Evolutionary conservation across 2,113 vertebrate species (phyloP), one percentile per base, ranked within the genome.

Genomic region (Planiliza haematocheilus): DNA sequence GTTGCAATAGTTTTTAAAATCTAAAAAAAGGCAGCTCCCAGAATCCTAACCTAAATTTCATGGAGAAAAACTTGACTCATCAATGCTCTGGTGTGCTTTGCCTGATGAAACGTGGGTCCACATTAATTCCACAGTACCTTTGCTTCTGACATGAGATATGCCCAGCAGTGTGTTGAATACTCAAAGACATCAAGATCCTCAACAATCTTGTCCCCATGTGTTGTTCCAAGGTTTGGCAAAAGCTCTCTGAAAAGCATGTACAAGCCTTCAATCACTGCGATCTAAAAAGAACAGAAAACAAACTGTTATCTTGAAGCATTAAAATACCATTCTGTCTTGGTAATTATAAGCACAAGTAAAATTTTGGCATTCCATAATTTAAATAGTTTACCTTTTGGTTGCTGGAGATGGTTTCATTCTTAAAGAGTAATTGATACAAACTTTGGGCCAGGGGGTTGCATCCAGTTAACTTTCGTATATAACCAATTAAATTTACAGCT

Each of bases 171-270:
- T 10, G 59, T 36, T 57, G 90, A 63, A 42, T 86, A n/a, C 55
- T 91, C 90, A 86, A 91, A 91, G 49, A 91, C 85, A n/a, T 90
- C 82, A 8, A 8, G 14, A 55, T 91, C 87, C 37, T 89, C 90
- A 9, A 91, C 84, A 24, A 81, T 67, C 30, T 42, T 70, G 1
- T 60, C 69, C 7, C 10, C 52, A 10, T 34, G 70, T 9, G 46
- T 58, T 55, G 55, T 70, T 59, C 56, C 24, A 11, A 30, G 66
- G 21, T 57, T 52, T 34, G 88, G 87, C 36, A 91, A 50, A 61
- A 91, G 65, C 39, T 74, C 84, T 52, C 90, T 79, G 48, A 90
- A 91, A 7, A 91, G 87, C 17, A 52, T 20, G 74, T 90, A 91
- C 38, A 91, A 51, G 18, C 85, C 88, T 66, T 91, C 90, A 17